Base-by-base conservation (phyloP, 2,888 invertebrate genomes). In the Acronicta aceris region DNA sequence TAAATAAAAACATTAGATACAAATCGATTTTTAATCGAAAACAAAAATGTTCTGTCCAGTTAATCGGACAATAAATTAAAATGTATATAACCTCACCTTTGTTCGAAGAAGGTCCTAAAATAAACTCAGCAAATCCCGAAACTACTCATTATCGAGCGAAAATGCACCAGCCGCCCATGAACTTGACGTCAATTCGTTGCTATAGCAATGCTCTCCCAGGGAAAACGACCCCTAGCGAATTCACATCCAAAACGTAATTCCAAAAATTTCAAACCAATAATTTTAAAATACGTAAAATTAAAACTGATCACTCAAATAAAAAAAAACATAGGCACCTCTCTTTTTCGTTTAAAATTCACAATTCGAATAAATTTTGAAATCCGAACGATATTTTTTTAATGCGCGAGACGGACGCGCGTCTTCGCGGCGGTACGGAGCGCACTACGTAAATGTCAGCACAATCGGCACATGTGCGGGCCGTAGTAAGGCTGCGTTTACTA, bases 381-480 rank as follows among this genome's bases (percentile, higher is more conserved):
- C 81, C 78, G 84, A 85, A 81, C 81, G 78, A 68, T 78, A 69
- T 76, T 79, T 79, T 81, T 79, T 73, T 59, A 63, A 61, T 58
- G 77, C 84, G 83, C 82, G 79, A 65, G 50, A 79, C 74, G 76
- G 81, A 85, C 89, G 88, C 86, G 88, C 92, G 90, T 87, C 85
- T 83, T 80, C 86, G 82, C 90, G 88, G 85, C 88, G 86, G 90
- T 85, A 88, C 90, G 86, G 89, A 89, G 88, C 91, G 90, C 90
- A 94, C 94, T 94, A 94, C 91, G 92, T 89, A 92, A 93, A 92
- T 93, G 93, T 93, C 92, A 92, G 93, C 85, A 86, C 89, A 85
- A 74, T 90, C 90, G 92, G 93, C 91, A 92, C 93, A 93, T 93
- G 93, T 92, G 92, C 94, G 93, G 90, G 84, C 83, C 84, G 82